These are phyloP conservation scores for Himalopsyche anomala DNA, from an alignment of 2,888 invertebrate species.

Conservation along the genomic window DNA sequence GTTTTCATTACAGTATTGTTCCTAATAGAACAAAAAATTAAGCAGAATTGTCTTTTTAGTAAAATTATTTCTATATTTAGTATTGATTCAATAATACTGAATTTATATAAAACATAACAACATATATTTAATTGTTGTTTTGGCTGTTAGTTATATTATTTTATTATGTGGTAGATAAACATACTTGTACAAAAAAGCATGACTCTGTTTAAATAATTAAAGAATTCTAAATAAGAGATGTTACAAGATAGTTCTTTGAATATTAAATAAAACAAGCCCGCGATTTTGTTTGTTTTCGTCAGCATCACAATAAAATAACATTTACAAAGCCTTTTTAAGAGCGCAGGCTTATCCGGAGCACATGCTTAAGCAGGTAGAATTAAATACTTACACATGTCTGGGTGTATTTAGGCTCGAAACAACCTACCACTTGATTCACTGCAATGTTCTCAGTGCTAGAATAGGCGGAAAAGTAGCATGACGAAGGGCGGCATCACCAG, in stretches of 20 bases:
- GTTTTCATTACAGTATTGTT: too few species aligned
- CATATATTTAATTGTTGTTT: too few species aligned
- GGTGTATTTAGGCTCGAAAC: conserved; percentile 32
- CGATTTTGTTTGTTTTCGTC: conserved; percentile 27
- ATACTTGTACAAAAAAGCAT: too few species aligned
- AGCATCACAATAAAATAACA: conserved; percentile 40
- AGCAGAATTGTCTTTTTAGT: too few species aligned
- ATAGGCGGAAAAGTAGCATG: conserved; percentile 41
- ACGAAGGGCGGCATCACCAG: conserved; percentile 43
- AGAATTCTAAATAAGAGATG: not conserved
- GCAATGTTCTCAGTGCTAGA: conserved; percentile 25
- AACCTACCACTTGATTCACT: conserved; percentile 44
- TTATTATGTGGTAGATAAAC: too few species aligned
- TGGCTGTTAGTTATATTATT: too few species aligned
- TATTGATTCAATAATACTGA: too few species aligned
- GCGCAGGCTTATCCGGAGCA: conserved; percentile 10
- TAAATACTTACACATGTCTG: conserved; percentile 40
- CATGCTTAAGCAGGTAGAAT: conserved; percentile 39
- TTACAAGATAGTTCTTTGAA: not conserved
- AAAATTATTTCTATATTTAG: too few species aligned
- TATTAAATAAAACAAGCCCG: not conserved
- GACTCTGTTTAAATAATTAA: too few species aligned
- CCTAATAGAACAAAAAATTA: too few species aligned
- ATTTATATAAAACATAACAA: too few species aligned
- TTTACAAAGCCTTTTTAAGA: conserved; percentile 39